Evolutionary conservation across 1,140 invertebrate species (phyloP), one percentile per base, ranked within the genome.

Genomic region (Papilio helenus): DNA sequence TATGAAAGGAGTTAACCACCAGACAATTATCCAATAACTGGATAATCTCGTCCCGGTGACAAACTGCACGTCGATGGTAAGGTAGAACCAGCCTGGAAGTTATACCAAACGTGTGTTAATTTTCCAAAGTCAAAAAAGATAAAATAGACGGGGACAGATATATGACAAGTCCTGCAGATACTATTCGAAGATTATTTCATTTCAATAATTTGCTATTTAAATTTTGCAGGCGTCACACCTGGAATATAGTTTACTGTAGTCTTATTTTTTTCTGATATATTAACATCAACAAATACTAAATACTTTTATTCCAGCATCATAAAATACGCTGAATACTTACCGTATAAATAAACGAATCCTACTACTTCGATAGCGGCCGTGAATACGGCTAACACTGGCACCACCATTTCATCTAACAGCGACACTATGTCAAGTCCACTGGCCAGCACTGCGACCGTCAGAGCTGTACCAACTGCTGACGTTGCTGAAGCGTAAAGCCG

Each of bases 261-360:
- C 7, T 39, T 39, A 39, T 39, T 39, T 39, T 29, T 34, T 58
- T 10, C 23, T 61, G 10, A 61, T 12, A 26, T 23, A 7, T 39
- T 39, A 39, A 39, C 0, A 39, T 39, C 9, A 61, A 26, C 4
- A 18, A 5, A 18, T 16, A 49, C 46, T 49, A 49, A 49, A 20
- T 16, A 68, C 26, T 26, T 14, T 16, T 68, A 5, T 68, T 9
- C 10, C 12, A 23, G 20, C 4, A 58, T 74, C 0, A n/a, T 39
- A 44, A 44, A 14, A 76, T 76, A 9, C 9, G 7, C 23, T 18
- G 26, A 29, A 18, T 44, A 79, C 86, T 88, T 51, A 93, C 93
- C 91, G 87, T 94, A 94, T 83, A 94, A 92, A 82, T 90, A 93
- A 16, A 91, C 91, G 79, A 94, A 93, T 79, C 90, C 93, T 1